phyloP scores from a whole-genome alignment of 2,797 vertebrate species.

The Sorex maritimensis region DNA sequence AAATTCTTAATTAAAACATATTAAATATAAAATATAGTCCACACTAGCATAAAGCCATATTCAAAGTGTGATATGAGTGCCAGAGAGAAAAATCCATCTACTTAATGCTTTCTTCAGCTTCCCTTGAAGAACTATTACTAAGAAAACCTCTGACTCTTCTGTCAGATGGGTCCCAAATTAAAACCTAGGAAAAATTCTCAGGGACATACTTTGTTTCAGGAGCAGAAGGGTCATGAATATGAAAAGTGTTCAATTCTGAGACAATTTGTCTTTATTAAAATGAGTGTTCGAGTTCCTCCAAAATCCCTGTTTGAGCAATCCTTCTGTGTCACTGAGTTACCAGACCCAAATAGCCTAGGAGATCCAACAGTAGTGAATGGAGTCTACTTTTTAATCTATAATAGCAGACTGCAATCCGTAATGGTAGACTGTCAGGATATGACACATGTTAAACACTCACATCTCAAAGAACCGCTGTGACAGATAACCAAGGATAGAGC shows the following conservation, averaged over 20 bases:
- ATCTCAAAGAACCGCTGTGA: slow-evolving; percentile 42
- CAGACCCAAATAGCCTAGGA: slow-evolving; percentile 52
- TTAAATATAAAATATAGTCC: background rate
- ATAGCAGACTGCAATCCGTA: slow-evolving; percentile 52
- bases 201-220: slow-evolving; percentile 73
- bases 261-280: slow-evolving; percentile 90
- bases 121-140: slow-evolving; percentile 65
- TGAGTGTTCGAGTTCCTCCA: slow-evolving; percentile 86
- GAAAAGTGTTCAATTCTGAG: slow-evolving; percentile 81
- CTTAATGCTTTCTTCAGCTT: slow-evolving; percentile 40
- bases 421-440: slow-evolving; percentile 69
- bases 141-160: slow-evolving; percentile 81
- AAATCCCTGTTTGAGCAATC: slow-evolving; percentile 75
- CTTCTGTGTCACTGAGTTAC: slow-evolving; percentile 59
- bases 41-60: background rate
- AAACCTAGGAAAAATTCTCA: slow-evolving; percentile 60
- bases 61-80: background rate
- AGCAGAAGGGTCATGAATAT: slow-evolving; percentile 84
- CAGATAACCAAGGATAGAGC: slow-evolving; percentile 64
- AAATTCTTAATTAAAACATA: background rate
- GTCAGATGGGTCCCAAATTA: slow-evolving; percentile 71
- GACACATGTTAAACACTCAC: slow-evolving; percentile 47
- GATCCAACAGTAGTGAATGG: slow-evolving; percentile 51
- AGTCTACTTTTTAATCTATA: slow-evolving; percentile 60
- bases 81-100: background rate